Evolutionary conservation across 1,140 invertebrate genomes (phyloP).

Genomic region (Bombyx mandarina): DNA sequence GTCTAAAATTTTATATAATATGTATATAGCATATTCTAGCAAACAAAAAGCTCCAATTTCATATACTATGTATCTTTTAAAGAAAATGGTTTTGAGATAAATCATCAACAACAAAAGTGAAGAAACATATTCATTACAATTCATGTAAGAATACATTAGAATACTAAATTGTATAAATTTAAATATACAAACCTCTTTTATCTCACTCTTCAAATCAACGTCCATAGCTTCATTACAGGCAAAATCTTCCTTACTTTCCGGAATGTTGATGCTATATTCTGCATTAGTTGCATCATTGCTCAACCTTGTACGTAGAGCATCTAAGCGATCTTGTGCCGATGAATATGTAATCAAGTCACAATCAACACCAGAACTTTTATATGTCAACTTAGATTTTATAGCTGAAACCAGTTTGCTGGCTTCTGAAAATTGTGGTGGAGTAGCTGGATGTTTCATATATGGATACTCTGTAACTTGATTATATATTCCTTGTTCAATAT

Average conservation of each 20-base stretch:
- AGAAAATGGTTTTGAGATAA: too few relatives aligned
- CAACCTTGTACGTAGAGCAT: constrained; percentile 26
- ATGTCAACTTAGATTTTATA: constrained; percentile 58
- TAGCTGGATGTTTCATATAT: constrained; percentile 49
- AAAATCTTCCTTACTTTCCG: constrained; percentile 4
- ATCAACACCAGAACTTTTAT: constrained; percentile 35
- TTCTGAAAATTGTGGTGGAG: constrained; percentile 59
- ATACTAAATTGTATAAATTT: too few relatives aligned
- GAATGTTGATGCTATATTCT: constrained; percentile 17
- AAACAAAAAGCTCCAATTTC: too few relatives aligned
- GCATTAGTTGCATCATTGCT: constrained; percentile 23
- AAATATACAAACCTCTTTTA: constrained; percentile 33
- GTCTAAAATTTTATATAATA: too few relatives aligned
- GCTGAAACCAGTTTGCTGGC: constrained; percentile 55
- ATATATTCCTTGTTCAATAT: constrained; percentile 56
- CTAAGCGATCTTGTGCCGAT: constrained; percentile 39
- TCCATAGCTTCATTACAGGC: constrained; percentile 41
- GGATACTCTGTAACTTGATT: constrained; percentile 52
- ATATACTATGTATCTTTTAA: too few relatives aligned
- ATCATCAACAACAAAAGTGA: too few relatives aligned
- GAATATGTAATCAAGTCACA: constrained; percentile 23
- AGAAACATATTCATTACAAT: too few relatives aligned
- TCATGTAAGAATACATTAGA: too few relatives aligned
- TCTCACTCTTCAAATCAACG: constrained; percentile 22
- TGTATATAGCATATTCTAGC: too few relatives aligned